Percentiles rank a stretch among this genome's conserved stretches.
Conservation (phyloP, 2,888 invertebrate genomes). For the Toxonevra muliebris region DNA sequence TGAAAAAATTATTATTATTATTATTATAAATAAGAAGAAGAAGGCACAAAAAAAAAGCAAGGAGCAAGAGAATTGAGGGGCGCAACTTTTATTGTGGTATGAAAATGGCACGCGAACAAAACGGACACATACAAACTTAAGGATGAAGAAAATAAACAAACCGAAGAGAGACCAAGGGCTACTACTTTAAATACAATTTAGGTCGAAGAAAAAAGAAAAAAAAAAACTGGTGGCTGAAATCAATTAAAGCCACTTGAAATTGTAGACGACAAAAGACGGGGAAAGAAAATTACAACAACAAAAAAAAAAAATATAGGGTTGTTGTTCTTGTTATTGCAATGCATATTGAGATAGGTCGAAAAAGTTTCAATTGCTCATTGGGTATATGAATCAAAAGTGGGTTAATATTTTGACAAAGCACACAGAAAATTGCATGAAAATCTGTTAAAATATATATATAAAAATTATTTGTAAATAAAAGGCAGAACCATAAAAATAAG, state of each 20-base stretch:
- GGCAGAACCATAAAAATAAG: slow-evolving; percentile 14
- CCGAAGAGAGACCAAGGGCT: too few relatives aligned
- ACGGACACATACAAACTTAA: background rate
- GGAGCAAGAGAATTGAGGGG: slow-evolving; percentile 9
- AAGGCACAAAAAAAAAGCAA: background rate
- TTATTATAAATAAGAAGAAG: background rate
- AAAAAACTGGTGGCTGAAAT: slow-evolving; percentile 8
- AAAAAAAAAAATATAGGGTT: slow-evolving; percentile 11
- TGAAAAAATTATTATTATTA: background rate
- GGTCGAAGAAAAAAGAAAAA: too few relatives aligned
- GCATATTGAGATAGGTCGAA: slow-evolving; percentile 8
- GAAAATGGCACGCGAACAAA: slow-evolving; percentile 25
- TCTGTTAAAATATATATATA: slow-evolving; percentile 17
- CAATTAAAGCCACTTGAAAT: slow-evolving; percentile 22
- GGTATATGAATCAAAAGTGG: background rate
- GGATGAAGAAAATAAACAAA: too few relatives aligned
- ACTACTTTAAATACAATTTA: too few relatives aligned
- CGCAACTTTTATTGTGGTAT: background rate
- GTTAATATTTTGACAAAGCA: slow-evolving; percentile 1
- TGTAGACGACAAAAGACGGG: background rate
- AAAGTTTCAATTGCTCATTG: background rate
- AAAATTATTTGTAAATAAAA: background rate
- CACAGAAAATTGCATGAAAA: background rate
- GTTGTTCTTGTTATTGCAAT: slow-evolving; percentile 18
- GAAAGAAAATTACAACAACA: background rate